phyloP scores from a whole-genome alignment of 2,888 invertebrate species.

The Cabera pusaria region DNA sequence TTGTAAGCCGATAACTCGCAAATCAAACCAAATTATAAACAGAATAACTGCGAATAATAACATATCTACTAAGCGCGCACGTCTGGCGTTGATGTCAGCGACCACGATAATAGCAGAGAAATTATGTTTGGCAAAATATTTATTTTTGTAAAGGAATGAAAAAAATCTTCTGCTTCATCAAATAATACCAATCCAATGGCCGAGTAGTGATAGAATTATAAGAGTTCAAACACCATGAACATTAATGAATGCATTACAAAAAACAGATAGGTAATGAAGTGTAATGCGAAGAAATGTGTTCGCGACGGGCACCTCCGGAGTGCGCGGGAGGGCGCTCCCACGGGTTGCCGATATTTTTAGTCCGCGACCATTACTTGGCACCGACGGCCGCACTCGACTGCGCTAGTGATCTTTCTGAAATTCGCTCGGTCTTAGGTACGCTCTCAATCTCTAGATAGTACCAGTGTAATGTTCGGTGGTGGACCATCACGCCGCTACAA shows the following conservation, averaged over 20 bases:
- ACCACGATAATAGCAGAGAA: constrained; percentile 17
- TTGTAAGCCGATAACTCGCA: constrained; percentile 10
- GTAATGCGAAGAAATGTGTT: constrained; percentile 76
- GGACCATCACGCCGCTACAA: constrained; percentile 49
- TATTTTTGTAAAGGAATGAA: too few relatives aligned
- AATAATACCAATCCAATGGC: neutral
- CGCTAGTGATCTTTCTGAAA: constrained; percentile 80
- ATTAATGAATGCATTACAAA: constrained; percentile 29
- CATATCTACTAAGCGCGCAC: constrained; percentile 10
- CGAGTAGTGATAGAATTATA: too few relatives aligned
- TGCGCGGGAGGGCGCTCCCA: constrained; percentile 84
- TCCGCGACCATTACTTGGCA: constrained; percentile 86
- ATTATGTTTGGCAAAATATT: constrained; percentile 16
- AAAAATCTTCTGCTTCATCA: too few relatives aligned
- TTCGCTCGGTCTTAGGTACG: constrained; percentile 74
- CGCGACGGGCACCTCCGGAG: constrained; percentile 69
- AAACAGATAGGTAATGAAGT: constrained; percentile 46
- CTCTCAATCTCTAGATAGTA: constrained; percentile 71
- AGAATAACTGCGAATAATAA: too few relatives aligned
- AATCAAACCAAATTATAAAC: constrained; percentile 16
- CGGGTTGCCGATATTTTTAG: constrained; percentile 87
- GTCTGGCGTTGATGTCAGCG: constrained; percentile 23
- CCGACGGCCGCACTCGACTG: constrained; percentile 80
- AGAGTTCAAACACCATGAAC: too few relatives aligned
- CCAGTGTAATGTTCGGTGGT: constrained; percentile 63